Evolutionary conservation across 2,888 invertebrate species (phyloP), one percentile per base, ranked within the genome.

Genomic region (Tetramorium bicarinatum): DNA sequence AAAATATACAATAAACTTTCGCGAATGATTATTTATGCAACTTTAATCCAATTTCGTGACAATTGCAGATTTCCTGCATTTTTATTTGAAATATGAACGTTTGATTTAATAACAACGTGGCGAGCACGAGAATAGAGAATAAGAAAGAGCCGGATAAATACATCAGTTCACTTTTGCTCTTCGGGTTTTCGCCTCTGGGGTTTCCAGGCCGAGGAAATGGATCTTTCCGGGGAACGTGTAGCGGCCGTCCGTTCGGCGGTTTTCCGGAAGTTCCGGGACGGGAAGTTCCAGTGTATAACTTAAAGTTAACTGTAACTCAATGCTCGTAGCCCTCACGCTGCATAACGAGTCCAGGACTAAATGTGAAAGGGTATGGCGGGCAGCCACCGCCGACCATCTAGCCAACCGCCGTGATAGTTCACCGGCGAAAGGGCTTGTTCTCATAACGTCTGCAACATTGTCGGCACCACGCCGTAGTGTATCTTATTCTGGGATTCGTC

Each of bases 251-350:
- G 84, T 88, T 87, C 83, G 62, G 82, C 61, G 86, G 89, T 88
- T 90, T 85, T 82, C 86, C 75, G 62, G 85, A 91, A 92, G 91
- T 92, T 92, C 89, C 87, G 89, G 82, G 76, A 87, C 84, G 83
- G 72, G 85, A 90, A 92, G 89, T 91, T 91, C 82, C 59, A 75
- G 67, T 69, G 83, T 69, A 83, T 84, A 91, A 91, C 88, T 91
- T 88, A 76, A 89, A 91, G 88, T 90, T 89, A 87, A 90, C 86
- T 83, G 82, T 88, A 89, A 89, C 90, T 90, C 87, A 85, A 89
- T 89, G 85, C 82, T 61, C 79, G 52, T 29, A 41, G 64, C 59
- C 52, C 83, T 82, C 59, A 54, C 67, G 82, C 75, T 76, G 85
- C 80, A 76, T 88, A 88, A 89, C 87, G 84, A 89, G 85, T 82